Percentiles rank a stretch among this genome's conserved stretches.
Evolutionary conservation across 2,888 invertebrate species (phyloP).

Genomic region (Teleogryllus oceanicus): DNA sequence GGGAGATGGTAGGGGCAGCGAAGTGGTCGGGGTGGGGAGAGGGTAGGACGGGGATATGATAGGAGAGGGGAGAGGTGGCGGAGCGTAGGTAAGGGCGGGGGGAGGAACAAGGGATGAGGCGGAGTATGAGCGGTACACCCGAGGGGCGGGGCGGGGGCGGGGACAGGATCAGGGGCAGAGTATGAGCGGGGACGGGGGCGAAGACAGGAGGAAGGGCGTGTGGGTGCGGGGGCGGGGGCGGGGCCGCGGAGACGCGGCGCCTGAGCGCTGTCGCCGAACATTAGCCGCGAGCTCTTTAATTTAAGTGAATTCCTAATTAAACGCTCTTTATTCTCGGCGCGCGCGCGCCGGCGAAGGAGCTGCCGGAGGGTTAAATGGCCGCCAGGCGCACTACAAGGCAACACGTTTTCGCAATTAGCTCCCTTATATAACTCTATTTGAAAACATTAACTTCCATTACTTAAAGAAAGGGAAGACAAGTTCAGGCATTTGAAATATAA

Average conservation of each 20-base stretch:
- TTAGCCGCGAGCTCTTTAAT: slow-evolving; percentile 29
- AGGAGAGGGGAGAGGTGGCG: too few species aligned
- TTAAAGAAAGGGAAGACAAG: slow-evolving; percentile 18
- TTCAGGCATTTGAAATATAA: slow-evolving; percentile 9
- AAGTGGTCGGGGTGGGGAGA: too few species aligned
- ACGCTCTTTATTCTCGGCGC: slow-evolving; percentile 29
- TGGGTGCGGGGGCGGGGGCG: neutral
- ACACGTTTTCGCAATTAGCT: slow-evolving; percentile 34
- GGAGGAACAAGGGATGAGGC: neutral
- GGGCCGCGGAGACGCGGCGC: neutral
- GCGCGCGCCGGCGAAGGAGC: neutral
- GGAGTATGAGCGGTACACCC: neutral
- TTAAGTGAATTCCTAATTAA: slow-evolving; percentile 34
- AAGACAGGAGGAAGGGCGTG: neutral
- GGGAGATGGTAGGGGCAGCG: too few species aligned
- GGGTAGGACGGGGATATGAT: too few species aligned
- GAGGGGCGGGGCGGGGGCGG: neutral
- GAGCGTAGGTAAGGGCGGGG: neutral
- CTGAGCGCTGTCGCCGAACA: neutral
- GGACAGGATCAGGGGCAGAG: neutral
- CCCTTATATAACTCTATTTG: slow-evolving; percentile 12
- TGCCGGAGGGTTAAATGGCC: slow-evolving; percentile 32
- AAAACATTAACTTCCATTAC: slow-evolving; percentile 10
- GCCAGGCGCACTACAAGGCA: slow-evolving; percentile 30
- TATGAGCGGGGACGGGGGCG: neutral